Percentiles rank a stretch among this genome's conserved stretches.
phyloP scores from a whole-genome alignment of 1,140 invertebrate species.

The Octopus sinensis region DNA sequence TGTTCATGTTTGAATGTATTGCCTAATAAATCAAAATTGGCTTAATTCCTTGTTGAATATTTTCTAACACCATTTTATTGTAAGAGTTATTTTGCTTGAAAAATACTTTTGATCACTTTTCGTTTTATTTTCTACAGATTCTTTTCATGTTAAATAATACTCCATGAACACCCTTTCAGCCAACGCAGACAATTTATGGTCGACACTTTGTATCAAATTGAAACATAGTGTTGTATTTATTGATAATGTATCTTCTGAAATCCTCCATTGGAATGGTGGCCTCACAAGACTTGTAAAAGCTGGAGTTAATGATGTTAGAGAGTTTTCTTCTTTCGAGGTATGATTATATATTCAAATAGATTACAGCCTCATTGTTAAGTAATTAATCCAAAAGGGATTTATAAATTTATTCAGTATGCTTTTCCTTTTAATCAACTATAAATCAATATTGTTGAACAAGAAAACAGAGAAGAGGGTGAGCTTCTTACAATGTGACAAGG shows the following conservation, averaged over 20 bases:
- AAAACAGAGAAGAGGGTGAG: too few species aligned
- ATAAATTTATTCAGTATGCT: too few species aligned
- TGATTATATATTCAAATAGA: slow-evolving; percentile 8
- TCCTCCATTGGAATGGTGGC: slow-evolving; percentile 67
- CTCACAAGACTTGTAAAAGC: slow-evolving; percentile 59
- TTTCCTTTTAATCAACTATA: too few species aligned
- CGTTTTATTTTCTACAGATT: background rate
- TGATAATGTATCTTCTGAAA: slow-evolving; percentile 63
- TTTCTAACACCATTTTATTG: slow-evolving; percentile 3
- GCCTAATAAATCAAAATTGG: too few species aligned
- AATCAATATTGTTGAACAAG: too few species aligned
- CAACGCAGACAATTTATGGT: slow-evolving; percentile 49
- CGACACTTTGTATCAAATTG: slow-evolving; percentile 62
- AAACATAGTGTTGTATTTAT: slow-evolving; percentile 64
- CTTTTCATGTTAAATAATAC: background rate
- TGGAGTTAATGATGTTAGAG: slow-evolving; percentile 63
- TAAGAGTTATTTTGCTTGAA: background rate
- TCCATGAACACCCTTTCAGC: slow-evolving; percentile 14
- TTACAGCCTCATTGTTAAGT: too few species aligned
- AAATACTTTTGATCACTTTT: background rate
- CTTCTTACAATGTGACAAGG: too few species aligned
- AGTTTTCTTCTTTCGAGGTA: slow-evolving; percentile 67
- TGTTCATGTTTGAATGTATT: too few species aligned
- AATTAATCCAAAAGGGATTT: too few species aligned
- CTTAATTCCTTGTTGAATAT: slow-evolving; percentile 21